phyloP scores from a whole-genome alignment of 2,797 vertebrate genomes.

The Diceros bicornis region DNA sequence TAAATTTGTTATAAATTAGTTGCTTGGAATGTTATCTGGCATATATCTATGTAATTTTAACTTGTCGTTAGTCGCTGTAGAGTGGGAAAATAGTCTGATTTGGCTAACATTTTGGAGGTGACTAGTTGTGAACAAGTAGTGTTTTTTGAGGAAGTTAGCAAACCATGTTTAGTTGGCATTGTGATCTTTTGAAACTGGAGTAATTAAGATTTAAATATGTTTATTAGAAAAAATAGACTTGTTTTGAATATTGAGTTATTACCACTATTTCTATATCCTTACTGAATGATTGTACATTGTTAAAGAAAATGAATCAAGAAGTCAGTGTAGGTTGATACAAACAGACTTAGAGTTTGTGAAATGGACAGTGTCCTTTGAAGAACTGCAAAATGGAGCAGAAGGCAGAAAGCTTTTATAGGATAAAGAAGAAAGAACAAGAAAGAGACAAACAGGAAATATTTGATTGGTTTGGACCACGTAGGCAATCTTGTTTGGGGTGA shows the following conservation, averaged over 20 bases:
- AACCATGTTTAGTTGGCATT: not conserved
- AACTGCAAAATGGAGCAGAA: not conserved
- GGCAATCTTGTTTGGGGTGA: not conserved
- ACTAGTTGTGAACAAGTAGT: not conserved
- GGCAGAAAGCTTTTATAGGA: not conserved
- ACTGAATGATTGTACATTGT: not conserved
- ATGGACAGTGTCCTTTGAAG: not conserved
- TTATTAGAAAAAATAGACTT: slow-evolving; percentile 28
- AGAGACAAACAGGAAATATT: not conserved
- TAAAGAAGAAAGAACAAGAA: not conserved
- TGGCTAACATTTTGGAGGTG: not conserved
- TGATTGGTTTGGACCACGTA: not conserved
- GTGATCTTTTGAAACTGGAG: not conserved
- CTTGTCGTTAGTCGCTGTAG: not conserved
- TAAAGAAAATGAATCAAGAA: not conserved
- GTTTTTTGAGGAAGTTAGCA: slow-evolving; percentile 28
- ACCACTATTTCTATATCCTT: not conserved
- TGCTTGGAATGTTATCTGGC: not conserved
- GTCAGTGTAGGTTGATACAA: not conserved
- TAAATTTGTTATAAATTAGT: not conserved
- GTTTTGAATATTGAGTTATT: slow-evolving; percentile 12
- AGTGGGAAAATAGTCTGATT: not conserved
- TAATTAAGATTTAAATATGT: slow-evolving; percentile 30
- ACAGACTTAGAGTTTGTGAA: not conserved
- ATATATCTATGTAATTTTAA: not conserved